phyloP scores from a whole-genome alignment of 1,140 invertebrate species.

The Solenopsis fugax region DNA sequence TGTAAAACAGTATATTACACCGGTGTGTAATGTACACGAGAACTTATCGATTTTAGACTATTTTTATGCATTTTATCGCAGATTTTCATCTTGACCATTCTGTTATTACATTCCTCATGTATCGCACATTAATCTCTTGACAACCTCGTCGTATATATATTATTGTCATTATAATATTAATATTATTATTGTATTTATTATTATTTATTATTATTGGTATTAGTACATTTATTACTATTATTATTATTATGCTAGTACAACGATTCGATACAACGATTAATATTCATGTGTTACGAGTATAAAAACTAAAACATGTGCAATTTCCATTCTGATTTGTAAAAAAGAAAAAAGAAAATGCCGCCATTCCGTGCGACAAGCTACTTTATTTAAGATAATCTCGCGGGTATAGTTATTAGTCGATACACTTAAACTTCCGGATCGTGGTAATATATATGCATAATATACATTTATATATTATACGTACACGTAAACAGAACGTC shows the following conservation, averaged over 20 bases:
- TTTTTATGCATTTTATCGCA: constrained; percentile 1
- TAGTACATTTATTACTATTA: constrained; percentile 71
- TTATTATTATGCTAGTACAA: constrained; percentile 80
- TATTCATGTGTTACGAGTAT: constrained; percentile 45
- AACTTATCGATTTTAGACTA: neutral
- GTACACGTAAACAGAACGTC: constrained; percentile 45
- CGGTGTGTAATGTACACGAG: neutral
- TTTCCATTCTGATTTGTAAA: constrained; percentile 59
- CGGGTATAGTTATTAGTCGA: constrained; percentile 54
- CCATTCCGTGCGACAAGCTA: constrained; percentile 39
- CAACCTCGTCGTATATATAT: constrained; percentile 22
- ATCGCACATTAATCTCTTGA: constrained; percentile 30
- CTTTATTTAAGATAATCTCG: constrained; percentile 36
- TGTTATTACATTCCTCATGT: neutral
- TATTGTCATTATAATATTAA: constrained; percentile 57
- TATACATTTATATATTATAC: constrained; percentile 45
- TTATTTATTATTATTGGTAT: constrained; percentile 62
- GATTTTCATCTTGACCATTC: constrained; percentile 11
- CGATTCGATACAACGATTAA: constrained; percentile 82
- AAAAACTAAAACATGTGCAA: constrained; percentile 59
- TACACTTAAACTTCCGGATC: constrained; percentile 53
- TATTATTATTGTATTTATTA: constrained; percentile 45
- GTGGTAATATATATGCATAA: constrained; percentile 50
- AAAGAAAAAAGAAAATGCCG: neutral
- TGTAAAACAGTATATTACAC: neutral